Evolutionary conservation across 2,888 invertebrate genomes (phyloP).

Genomic region (Cerastoderma edule): DNA sequence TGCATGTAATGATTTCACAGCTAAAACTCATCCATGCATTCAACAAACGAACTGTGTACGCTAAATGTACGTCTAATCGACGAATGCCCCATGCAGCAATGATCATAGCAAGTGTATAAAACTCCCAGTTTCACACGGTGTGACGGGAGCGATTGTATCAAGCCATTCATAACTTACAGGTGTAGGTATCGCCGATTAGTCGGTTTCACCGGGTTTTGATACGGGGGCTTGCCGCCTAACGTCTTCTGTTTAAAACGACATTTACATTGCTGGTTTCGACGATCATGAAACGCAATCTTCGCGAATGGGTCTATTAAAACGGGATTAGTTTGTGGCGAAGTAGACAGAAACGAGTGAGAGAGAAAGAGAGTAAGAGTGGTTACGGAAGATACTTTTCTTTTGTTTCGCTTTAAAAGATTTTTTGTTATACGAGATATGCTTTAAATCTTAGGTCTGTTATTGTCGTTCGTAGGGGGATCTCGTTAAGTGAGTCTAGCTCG

Average conservation of each 20-base stretch:
- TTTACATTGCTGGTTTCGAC: conserved; percentile 2
- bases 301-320: conserved; percentile 10
- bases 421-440: conserved; percentile 10
- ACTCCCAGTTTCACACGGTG: conserved; percentile 4
- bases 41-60: no score
- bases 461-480: conserved; percentile 5
- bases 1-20: no score
- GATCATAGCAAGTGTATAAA: neutral
- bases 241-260: conserved; percentile 4
- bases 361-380: no score
- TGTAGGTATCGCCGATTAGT: conserved; percentile 2
- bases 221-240: neutral
- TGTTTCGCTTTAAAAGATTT: no score
- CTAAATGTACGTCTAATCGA: no score
- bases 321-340: conserved; percentile 12
- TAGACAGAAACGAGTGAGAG: no score
- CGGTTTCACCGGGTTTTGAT: conserved; percentile 4
- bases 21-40: no score
- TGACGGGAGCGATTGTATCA: neutral
- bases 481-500: neutral
- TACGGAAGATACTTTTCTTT: no score
- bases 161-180: conserved; percentile 3
- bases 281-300: neutral
- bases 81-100: no score
- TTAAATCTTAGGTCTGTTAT: conserved; percentile 15